Evolutionary conservation across 2,888 invertebrate genomes (phyloP), one percentile per base, ranked within the genome.

Genomic region (Tuta absoluta): DNA sequence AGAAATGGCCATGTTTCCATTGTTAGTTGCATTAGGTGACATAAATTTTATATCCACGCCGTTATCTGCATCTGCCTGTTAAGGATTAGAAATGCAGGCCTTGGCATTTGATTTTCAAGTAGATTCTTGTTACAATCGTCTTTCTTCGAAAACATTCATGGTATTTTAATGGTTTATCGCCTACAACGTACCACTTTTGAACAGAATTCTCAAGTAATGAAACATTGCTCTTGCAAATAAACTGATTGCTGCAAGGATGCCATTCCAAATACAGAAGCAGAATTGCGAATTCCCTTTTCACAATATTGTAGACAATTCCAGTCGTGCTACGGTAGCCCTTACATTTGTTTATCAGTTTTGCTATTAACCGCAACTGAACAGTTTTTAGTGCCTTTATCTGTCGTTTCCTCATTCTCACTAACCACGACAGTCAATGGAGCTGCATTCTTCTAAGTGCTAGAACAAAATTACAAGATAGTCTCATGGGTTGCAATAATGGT

Each of bases 381-480:
- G 62, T 61, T 61, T 61, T 61, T 49, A 61, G 48, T 61, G 56
- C 65, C 65, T 68, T 69, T 71, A 67, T 65, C 68, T 66, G 71
- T 64, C 63, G 67, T 68, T 69, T 69, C 68, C 69, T 65, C 67
- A 69, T 72, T 72, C 70, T 66, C 67, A 68, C 66, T 69, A 72
- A 70, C 72, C 73, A 73, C 77, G 75, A 76, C 75, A 75, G 74
- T 70, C 72, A 78, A 74, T 76, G 69, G 71, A 71, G 63, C 71
- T 69, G 73, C 73, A 75, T 74, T 75, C 74, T 73, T 71, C 72
- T 75, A 71, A 74, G 71, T 71, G 71, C 72, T 75, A 71, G 73
- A 74, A 78, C 76, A 74, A 79, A 82, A 82, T 82, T 82, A 79
- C 78, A 76, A 74, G 75, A 75, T 69, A 70, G 67, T 67, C 72